Conservation (phyloP, 2,113 vertebrate species). For the Cairina moschata region DNA sequence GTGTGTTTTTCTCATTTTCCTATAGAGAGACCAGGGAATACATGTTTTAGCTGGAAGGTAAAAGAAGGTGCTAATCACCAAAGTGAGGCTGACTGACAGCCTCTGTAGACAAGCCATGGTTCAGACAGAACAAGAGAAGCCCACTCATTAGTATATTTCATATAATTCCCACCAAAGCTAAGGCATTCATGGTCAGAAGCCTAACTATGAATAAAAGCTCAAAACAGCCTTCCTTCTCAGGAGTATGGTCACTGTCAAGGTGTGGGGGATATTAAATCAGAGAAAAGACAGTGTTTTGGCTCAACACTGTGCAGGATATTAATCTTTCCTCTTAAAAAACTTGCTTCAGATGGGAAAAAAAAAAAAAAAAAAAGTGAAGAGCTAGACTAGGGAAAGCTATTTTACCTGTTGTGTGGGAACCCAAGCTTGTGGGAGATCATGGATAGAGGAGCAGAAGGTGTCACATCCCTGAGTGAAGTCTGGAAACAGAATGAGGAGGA, state of each 20-base stretch:
- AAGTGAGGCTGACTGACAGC: not conserved
- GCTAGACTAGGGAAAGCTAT: not conserved
- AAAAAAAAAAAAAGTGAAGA: not conserved
- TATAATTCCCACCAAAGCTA: not conserved
- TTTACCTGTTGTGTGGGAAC: not conserved
- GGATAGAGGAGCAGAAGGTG: not conserved
- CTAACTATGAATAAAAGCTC: not conserved
- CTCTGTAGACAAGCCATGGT: not conserved
- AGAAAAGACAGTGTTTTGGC: not conserved
- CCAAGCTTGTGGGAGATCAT: not conserved
- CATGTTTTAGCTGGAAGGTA: not conserved
- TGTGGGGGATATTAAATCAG: not conserved
- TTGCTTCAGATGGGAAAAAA: not conserved
- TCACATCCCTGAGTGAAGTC: not conserved
- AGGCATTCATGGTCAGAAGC: not conserved
- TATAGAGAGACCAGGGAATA: not conserved
- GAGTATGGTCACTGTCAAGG: not conserved
- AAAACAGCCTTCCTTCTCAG: not conserved
- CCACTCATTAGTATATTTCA: not conserved
- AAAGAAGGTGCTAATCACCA: not conserved
- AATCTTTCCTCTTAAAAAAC: not conserved
- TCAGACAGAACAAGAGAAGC: not conserved
- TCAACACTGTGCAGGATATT: not conserved
- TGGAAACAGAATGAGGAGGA: not conserved
- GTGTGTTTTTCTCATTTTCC: not conserved